Evolutionary conservation across 1,140 invertebrate genomes (phyloP), one percentile per base, ranked within the genome.

Genomic region (Drosophila littoralis): DNA sequence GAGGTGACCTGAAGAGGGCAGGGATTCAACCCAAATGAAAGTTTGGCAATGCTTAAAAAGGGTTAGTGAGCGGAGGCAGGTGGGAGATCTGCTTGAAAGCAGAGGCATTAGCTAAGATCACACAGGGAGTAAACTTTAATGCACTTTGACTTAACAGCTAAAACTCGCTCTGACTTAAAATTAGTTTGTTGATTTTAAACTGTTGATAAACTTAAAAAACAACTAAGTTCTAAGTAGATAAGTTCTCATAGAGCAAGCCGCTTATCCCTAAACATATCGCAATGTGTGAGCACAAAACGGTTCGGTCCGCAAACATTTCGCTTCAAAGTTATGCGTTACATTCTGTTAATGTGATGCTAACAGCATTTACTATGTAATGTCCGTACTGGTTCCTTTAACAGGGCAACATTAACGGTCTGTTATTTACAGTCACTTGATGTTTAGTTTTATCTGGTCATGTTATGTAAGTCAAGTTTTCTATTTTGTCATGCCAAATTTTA

Each of bases 1-100:
- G 15, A 13, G 12, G 8, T 9, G 4, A n/a, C 8, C 43, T 45
- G 7, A 13, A 13, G 4, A 43, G 10, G 22, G 10, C 28, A 35
- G 22, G 28, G 3, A 32, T 4, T 42, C 33, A 48, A 17, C 7
- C 10, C 38, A 51, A 2, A 9, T 28, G 1, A 1, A 28, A 28
- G 54, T 6, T 57, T 22, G 6, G 38, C 9, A 1, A 13, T n/a
- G 32, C 28, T 46, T 51, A 10, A 38, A 43, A 48, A 48, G 64
- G 71, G 66, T 68, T 60, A 74, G 65, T 68, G 57, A 59, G 43
- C 4, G 22, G 4, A 28, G 22, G 22, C 22, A 28, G 22, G 22
- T 50, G 28, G 6, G 7, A 51, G 2, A 33, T 51, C 12, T 33
- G 28, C 12, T 10, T n/a, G 13, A 28, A 28, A 28, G 22, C 22